Evolutionary conservation across 2,797 vertebrate species (phyloP).

Genomic region (Aselliscus stoliczkanus): DNA sequence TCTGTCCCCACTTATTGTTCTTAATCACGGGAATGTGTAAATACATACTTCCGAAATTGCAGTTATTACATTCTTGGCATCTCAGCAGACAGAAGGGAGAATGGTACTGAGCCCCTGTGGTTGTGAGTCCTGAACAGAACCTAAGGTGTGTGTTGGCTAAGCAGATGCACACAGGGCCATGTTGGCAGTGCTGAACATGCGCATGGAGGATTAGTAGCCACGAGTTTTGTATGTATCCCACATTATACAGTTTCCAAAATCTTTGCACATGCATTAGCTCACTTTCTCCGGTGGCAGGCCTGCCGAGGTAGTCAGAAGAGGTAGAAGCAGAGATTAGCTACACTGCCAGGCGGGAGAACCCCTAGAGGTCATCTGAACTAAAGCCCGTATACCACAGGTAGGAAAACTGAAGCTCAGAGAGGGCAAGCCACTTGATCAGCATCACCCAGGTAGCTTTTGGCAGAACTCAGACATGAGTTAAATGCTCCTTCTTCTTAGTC

Average conservation of each 20-base stretch:
- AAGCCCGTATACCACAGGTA: background rate
- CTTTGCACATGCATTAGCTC: fast-evolving
- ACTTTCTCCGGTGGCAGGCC: background rate
- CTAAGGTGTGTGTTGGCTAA: background rate
- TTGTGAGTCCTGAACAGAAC: background rate
- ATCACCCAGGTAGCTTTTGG: background rate
- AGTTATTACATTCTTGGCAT: slow-evolving; percentile 47
- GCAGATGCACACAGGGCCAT: background rate
- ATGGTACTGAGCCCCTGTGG: background rate
- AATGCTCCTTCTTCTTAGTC: background rate
- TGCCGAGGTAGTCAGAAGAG: background rate
- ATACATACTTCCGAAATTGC: slow-evolving; percentile 68
- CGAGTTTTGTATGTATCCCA: fast-evolving
- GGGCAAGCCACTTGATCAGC: background rate
- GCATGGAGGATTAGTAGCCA: background rate
- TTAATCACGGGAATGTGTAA: slow-evolving; percentile 72
- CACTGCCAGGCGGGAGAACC: background rate
- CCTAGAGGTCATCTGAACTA: background rate
- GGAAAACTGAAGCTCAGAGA: background rate
- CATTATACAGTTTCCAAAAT: background rate
- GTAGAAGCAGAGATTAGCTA: background rate
- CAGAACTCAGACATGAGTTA: background rate
- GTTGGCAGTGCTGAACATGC: background rate
- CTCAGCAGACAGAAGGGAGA: background rate
- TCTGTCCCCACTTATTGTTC: slow-evolving; percentile 62